These are phyloP conservation scores for Strigamia transsilvanica DNA, from an alignment of 2,888 invertebrate species.

Conservation along the genomic window DNA sequence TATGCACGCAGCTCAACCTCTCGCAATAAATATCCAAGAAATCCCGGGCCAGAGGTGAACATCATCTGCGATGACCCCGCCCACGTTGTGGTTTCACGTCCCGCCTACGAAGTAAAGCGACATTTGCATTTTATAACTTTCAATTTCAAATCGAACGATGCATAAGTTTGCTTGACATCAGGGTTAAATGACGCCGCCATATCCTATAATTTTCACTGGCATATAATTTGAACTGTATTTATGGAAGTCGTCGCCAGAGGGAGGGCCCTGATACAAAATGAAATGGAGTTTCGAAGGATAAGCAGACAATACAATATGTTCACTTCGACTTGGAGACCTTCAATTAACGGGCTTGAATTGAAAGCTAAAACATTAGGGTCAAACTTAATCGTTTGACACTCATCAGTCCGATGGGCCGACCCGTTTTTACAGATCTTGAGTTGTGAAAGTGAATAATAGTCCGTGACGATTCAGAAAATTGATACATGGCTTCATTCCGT, in stretches of 20 bases:
- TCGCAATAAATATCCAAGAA: conserved; percentile 35
- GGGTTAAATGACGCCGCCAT: conserved; percentile 23
- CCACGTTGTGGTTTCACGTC: neutral
- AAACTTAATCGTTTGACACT: conserved; percentile 45
- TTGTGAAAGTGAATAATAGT: conserved; percentile 27
- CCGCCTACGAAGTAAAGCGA: neutral
- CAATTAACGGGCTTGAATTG: conserved; percentile 35
- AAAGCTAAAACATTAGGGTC: neutral
- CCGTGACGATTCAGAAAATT: conserved; percentile 31
- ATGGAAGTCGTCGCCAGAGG: conserved; percentile 15
- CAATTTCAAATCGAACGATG: neutral
- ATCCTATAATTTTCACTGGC: conserved; percentile 16
- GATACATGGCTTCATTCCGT: conserved; percentile 24
- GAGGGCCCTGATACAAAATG: neutral
- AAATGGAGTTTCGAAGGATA: conserved; percentile 5
- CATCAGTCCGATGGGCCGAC: neutral
- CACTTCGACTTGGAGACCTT: neutral
- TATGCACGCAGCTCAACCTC: conserved; percentile 31
- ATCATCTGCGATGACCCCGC: conserved; percentile 16
- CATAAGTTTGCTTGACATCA: conserved; percentile 23
- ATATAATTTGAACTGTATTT: conserved; percentile 46
- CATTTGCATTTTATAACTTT: neutral
- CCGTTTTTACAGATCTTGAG: conserved; percentile 5
- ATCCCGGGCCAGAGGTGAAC: conserved; percentile 31
- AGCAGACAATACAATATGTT: conserved; percentile 4